Evolutionary conservation across 2,888 invertebrate species (phyloP).

Genomic region (Ornithoptera alexandrae): DNA sequence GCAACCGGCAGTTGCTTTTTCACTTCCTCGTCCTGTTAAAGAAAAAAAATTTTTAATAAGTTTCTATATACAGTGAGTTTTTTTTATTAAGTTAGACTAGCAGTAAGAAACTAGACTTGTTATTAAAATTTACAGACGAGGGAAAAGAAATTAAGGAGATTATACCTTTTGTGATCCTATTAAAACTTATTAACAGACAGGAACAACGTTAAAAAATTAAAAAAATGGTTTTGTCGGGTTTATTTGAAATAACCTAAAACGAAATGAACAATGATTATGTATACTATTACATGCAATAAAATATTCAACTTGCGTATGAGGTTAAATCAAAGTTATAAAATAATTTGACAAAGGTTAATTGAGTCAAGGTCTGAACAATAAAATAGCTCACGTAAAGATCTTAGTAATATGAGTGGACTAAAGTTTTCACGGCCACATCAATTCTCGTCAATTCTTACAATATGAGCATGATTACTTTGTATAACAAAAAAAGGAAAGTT

Average conservation of each 20-base stretch:
- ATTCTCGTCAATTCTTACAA: conserved; percentile 1
- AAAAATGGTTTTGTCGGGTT: background rate
- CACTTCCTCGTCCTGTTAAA: conserved; percentile 55
- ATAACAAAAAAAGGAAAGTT: background rate
- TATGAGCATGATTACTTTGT: background rate
- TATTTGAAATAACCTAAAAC: conserved; percentile 18
- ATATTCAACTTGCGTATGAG: conserved; percentile 68
- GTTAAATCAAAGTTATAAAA: conserved; percentile 62
- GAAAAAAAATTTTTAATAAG: conserved; percentile 52
- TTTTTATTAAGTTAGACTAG: too few species aligned
- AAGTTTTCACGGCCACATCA: background rate
- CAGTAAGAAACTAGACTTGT: too few species aligned
- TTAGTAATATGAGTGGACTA: background rate
- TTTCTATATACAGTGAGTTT: too few species aligned
- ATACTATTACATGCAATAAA: conserved; percentile 65
- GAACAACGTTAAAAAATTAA: too few species aligned
- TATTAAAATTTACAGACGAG: too few species aligned
- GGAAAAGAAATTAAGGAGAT: too few species aligned
- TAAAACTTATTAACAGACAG: too few species aligned
- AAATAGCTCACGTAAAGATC: conserved; percentile 12
- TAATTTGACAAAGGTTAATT: conserved; percentile 50
- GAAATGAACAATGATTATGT: conserved; percentile 43
- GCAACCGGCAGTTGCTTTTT: conserved; percentile 68
- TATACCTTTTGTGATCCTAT: too few species aligned
- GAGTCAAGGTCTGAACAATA: conserved; percentile 41